A percentile compares a stretch with the other conserved stretches of the same genome.
phyloP scores from a whole-genome alignment of 2,888 invertebrate species.

The Physocephala rufipes region DNA sequence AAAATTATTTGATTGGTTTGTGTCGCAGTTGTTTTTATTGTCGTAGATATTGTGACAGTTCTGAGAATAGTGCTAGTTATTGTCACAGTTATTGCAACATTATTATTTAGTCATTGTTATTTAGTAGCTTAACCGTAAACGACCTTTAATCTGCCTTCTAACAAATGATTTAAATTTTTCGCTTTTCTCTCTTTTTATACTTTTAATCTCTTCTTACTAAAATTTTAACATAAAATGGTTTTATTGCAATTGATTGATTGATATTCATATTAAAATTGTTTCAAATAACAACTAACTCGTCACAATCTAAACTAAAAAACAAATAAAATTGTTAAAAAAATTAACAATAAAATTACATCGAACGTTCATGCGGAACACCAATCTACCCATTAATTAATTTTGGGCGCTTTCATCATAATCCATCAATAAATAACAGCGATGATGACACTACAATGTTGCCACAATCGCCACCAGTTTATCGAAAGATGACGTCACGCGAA shows the following conservation, averaged over 20 bases:
- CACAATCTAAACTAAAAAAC: slow-evolving; percentile 30
- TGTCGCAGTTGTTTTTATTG: neutral
- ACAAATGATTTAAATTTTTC: slow-evolving; percentile 30
- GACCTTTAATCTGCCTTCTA: slow-evolving; percentile 22
- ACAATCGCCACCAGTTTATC: slow-evolving; percentile 51
- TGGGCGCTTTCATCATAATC: slow-evolving; percentile 22
- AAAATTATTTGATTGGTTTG: neutral
- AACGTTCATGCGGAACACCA: slow-evolving; percentile 16
- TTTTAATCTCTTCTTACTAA: slow-evolving; percentile 11
- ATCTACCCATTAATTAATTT: slow-evolving; percentile 12
- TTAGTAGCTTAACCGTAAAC: too few relatives aligned
- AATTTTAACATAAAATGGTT: too few relatives aligned
- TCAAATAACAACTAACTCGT: slow-evolving; percentile 38
- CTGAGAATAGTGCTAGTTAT: too few relatives aligned
- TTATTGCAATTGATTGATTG: slow-evolving; percentile 11
- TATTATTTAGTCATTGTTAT: slow-evolving; percentile 4
- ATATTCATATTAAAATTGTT: neutral
- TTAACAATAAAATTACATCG: slow-evolving; percentile 33
- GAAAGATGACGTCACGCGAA: slow-evolving; percentile 54
- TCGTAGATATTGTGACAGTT: too few relatives aligned
- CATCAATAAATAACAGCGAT: slow-evolving; percentile 44
- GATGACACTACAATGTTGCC: slow-evolving; percentile 44
- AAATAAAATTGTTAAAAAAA: slow-evolving; percentile 27
- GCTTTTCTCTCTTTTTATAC: slow-evolving; percentile 29
- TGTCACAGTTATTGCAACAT: neutral